Evolutionary conservation across 1,140 invertebrate species (phyloP), one percentile per base, ranked within the genome.

Genomic region (Diachasmimorpha longicaudata): DNA sequence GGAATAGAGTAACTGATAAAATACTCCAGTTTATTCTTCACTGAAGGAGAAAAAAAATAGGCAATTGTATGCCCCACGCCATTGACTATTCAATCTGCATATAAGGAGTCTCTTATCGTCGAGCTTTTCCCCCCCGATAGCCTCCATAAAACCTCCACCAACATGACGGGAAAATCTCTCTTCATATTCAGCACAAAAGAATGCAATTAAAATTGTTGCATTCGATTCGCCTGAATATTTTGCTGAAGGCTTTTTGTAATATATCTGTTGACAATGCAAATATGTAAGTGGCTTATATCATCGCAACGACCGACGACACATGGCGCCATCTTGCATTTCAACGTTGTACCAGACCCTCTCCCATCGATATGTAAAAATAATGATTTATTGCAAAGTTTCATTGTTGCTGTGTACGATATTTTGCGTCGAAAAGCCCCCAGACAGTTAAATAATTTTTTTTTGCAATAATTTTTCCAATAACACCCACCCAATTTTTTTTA

Each of bases 251-350:
- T 42, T 42, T 11, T 42, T 10, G 39, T 42, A 42, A 42, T 42
- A 9, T 10, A 13, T 42, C 13, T 21, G 48, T 52, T n/a, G 48
- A 63, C 19, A 46, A 76, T 52, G 39, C 39, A 10, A 37, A 9
- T 25, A 72, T 63, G 11, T 71, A 79, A 86, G 83, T 86, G 84
- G 84, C 80, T 72, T 69, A 77, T 77, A 76, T 86, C 84, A 82
- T 83, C 78, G 83, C 77, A 78, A 78, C 66, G 82, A 85, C 84
- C 77, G 84, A 81, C 37, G 78, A 73, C 55, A 46, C 36, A 83
- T 86, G 83, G 77, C 83, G 85, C 86, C 83, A 85, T 85, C 86
- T 87, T 39, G 58, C 68, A 77, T 75, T 69, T 36, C 46, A 66
- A 67, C 77, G 79, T 55, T 44, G 66, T 39, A 67, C 63, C 44